Conservation (phyloP, 2,797 vertebrate genomes). For the Cephalopachus bancanus region DNA sequence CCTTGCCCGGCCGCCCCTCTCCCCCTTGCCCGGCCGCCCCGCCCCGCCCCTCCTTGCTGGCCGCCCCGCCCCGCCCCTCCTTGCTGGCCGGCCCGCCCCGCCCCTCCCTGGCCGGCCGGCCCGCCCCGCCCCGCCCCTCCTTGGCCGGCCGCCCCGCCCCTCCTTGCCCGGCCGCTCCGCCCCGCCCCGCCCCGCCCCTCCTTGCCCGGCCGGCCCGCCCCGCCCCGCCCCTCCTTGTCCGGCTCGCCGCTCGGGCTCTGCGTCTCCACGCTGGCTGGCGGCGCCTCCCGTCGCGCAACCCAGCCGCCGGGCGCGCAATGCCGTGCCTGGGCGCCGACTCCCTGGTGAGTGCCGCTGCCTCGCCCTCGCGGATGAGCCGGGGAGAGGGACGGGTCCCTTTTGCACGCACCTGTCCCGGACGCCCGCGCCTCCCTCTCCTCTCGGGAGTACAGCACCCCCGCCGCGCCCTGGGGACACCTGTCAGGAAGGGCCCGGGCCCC, state of each 20-base stretch:
- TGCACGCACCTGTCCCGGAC: neutral
- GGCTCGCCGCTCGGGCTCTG: neutral
- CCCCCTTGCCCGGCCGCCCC: too few relatives aligned
- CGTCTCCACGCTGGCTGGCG: neutral
- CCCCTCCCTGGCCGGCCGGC: neutral
- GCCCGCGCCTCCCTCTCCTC: neutral
- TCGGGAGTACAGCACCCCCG: neutral
- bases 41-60: too few relatives aligned
- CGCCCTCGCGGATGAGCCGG: rapidly evolving
- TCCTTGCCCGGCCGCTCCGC: too few relatives aligned
- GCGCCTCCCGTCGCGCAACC: too few relatives aligned
- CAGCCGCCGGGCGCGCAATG: constrained; percentile 8
- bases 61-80: too few relatives aligned
- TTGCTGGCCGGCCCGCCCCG: too few relatives aligned
- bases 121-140: too few relatives aligned
- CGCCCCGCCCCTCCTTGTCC: neutral
- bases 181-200: too few relatives aligned
- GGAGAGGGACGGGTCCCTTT: too few relatives aligned
- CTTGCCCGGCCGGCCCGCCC: too few relatives aligned
- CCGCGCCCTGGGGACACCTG: neutral
- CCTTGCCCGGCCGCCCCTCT: rapidly evolving
- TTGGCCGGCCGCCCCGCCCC: too few relatives aligned
- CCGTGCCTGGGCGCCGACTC: constrained; percentile 69
- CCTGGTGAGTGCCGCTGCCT: constrained; percentile 68
- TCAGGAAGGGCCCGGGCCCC: neutral